Evolutionary conservation across 2,113 vertebrate genomes (phyloP).

Genomic region (Lamprologus speciosus): DNA sequence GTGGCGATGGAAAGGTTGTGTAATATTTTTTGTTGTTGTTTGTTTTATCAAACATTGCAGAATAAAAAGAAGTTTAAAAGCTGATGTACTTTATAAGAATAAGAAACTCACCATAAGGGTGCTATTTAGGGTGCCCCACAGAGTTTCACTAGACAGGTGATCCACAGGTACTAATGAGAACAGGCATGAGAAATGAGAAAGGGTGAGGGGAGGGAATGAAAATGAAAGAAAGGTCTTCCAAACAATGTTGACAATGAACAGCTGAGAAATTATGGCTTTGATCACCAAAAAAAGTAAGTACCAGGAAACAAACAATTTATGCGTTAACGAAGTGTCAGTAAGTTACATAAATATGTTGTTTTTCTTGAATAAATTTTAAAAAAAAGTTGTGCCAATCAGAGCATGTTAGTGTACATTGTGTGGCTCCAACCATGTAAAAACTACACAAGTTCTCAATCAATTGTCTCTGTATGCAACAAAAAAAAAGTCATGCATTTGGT

Average conservation of each 20-base stretch:
- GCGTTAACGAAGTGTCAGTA: fast-evolving
- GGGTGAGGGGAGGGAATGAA: neutral
- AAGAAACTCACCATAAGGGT: neutral
- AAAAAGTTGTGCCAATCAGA: neutral
- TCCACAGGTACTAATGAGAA: neutral
- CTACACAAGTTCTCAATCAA: neutral
- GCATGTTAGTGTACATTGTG: neutral
- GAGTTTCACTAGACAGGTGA: neutral
- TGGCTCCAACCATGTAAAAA: neutral
- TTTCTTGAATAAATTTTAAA: fast-evolving
- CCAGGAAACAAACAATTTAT: neutral
- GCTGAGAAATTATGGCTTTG: neutral
- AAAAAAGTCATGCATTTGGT: neutral
- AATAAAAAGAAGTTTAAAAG: neutral
- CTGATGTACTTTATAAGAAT: neutral
- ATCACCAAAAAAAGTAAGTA: neutral
- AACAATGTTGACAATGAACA: neutral
- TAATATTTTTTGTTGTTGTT: neutral
- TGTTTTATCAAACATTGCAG: neutral
- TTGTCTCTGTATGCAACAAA: neutral
- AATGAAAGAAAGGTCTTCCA: neutral
- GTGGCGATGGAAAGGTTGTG: fast-evolving
- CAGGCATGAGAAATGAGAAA: neutral
- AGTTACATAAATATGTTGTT: neutral
- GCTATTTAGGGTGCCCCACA: neutral